A percentile compares a stretch with the other conserved stretches of the same genome.
Evolutionary conservation across 2,888 invertebrate genomes (phyloP).

Genomic region (Podotricha telesiphe): DNA sequence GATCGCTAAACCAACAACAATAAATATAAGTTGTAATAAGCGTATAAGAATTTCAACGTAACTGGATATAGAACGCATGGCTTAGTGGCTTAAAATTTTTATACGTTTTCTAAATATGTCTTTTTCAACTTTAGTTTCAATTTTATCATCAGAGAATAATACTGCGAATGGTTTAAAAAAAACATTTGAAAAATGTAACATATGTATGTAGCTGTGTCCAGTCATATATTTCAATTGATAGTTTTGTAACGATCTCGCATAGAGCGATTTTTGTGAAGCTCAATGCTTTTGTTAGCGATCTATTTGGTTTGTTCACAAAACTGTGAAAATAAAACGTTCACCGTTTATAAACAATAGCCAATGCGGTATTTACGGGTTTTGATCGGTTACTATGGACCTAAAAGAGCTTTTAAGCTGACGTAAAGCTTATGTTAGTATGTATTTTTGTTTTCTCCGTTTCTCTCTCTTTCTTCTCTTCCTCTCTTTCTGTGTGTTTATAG

Average conservation of each 20-base stretch:
- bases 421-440: neutral
- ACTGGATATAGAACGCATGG: no score
- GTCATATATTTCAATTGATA: constrained; percentile 40
- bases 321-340: constrained; percentile 24
- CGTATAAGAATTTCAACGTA: no score
- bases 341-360: constrained; percentile 16
- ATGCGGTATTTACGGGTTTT: constrained; percentile 8
- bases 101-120: no score
- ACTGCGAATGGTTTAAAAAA: neutral
- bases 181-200: constrained; percentile 29
- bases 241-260: constrained; percentile 20
- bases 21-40: no score
- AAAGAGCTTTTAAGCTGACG: neutral
- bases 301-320: constrained; percentile 23
- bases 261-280: neutral
- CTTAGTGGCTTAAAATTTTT: no score
- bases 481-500: no score
- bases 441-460: no score
- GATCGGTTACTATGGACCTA: neutral
- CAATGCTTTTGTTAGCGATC: constrained; percentile 9
- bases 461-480: no score
- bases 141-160: neutral
- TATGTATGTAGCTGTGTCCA: neutral
- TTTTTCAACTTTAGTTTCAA: no score
- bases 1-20: no score